Conservation (phyloP, 2,113 vertebrate genomes). For the Todiramphus saurophagus region DNA sequence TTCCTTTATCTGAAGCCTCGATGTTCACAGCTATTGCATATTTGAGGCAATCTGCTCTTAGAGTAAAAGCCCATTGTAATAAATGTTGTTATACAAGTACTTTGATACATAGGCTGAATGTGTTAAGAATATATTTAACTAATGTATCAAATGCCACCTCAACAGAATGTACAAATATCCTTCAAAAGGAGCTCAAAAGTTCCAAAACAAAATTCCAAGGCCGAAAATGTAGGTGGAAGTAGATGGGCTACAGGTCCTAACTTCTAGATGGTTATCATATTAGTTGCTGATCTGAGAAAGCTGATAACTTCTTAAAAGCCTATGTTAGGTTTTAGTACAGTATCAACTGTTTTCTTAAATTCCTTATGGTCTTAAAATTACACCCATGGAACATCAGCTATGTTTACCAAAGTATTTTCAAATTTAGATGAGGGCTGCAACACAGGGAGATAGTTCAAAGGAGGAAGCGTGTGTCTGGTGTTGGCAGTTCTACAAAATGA, state of each 20-base stretch:
- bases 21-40: neutral
- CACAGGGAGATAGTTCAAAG: slow-evolving; percentile 31
- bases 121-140: neutral
- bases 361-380: slow-evolving; percentile 48
- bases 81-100: neutral
- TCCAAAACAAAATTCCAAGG: neutral
- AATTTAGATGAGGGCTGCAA: slow-evolving; percentile 40
- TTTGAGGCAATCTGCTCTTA: neutral
- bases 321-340: slow-evolving; percentile 21
- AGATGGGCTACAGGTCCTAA: neutral
- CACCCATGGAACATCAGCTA: slow-evolving; percentile 47
- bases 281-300: neutral
- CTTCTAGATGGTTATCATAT: neutral
- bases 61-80: neutral
- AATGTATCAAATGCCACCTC: neutral
- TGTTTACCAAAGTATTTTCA: slow-evolving; percentile 65
- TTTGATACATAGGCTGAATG: neutral
- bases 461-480: slow-evolving; percentile 10
- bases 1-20: neutral
- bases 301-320: neutral
- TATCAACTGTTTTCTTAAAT: slow-evolving; percentile 51
- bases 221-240: neutral
- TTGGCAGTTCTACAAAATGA: slow-evolving; percentile 52
- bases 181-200: neutral
- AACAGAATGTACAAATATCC: neutral